phyloP scores from a whole-genome alignment of 2,888 invertebrate species.

The Eulithis prunata region DNA sequence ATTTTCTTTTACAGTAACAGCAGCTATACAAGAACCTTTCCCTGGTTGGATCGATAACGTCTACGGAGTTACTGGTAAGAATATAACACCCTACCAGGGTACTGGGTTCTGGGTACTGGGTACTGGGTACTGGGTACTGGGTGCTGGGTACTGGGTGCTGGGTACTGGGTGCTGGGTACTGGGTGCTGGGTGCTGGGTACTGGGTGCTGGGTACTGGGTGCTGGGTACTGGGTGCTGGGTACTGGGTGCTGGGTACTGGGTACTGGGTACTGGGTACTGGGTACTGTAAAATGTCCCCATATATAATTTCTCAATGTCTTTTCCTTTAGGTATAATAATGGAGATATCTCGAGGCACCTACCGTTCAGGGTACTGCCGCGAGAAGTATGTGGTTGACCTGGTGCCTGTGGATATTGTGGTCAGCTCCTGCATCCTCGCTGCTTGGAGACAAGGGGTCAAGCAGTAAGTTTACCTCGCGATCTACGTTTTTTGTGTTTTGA shows the following conservation, averaged over 20 bases:
- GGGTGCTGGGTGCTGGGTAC: too few species aligned
- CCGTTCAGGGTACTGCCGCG: constrained; percentile 91
- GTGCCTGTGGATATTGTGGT: constrained; percentile 97
- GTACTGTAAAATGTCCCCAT: too few species aligned
- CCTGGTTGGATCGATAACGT: constrained; percentile 97
- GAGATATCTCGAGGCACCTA: constrained; percentile 93
- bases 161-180: too few species aligned
- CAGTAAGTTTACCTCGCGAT: constrained; percentile 54
- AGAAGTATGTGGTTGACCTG: constrained; percentile 91
- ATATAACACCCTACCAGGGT: not conserved
- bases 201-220: too few species aligned
- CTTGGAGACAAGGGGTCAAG: constrained; percentile 86
- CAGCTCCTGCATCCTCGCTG: constrained; percentile 93
- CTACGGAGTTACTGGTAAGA: constrained; percentile 92
- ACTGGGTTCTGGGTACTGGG: too few species aligned
- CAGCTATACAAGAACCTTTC: constrained; percentile 90
- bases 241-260: too few species aligned
- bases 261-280: too few species aligned
- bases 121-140: too few species aligned
- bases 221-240: too few species aligned
- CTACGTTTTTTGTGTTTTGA: too few species aligned
- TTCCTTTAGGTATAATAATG: constrained; percentile 87
- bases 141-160: too few species aligned
- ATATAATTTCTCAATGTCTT: not conserved
- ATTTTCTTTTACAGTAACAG: constrained; percentile 81